phyloP scores from a whole-genome alignment of 2,797 vertebrate species.

The Sebastolobus alascanus region DNA sequence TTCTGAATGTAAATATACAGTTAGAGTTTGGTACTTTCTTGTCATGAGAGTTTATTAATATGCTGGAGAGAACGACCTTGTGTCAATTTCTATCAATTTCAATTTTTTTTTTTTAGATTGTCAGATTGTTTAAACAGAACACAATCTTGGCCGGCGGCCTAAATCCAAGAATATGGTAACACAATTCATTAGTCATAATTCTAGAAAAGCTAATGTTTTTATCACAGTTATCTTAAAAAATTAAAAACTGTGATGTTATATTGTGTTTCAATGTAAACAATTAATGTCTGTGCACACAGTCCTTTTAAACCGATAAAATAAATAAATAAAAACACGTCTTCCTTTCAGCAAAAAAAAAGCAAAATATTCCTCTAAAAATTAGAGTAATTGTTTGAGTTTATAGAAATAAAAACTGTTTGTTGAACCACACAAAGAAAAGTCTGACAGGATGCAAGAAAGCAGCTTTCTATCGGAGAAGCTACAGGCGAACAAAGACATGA shows the following conservation, averaged over 20 bases:
- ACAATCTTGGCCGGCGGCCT: not conserved
- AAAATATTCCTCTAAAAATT: not conserved
- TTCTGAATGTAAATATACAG: not conserved
- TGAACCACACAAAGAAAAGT: not conserved
- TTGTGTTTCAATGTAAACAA: too few species aligned
- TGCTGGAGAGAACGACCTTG: not conserved
- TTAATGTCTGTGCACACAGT: too few species aligned
- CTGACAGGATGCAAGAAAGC: slow-evolving; percentile 23
- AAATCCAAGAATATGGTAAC: not conserved
- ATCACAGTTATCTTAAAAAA: too few species aligned
- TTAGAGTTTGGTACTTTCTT: not conserved
- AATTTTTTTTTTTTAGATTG: not conserved
- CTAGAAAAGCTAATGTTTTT: not conserved
- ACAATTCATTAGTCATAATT: not conserved
- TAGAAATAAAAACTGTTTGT: not conserved
- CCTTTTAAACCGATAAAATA: too few species aligned
- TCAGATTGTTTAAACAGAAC: not conserved
- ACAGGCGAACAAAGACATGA: slow-evolving; percentile 12
- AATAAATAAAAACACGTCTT: too few species aligned
- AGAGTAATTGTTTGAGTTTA: too few species aligned
- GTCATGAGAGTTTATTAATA: not conserved
- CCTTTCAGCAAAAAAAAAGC: not conserved
- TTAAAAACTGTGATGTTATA: too few species aligned
- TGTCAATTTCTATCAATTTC: not conserved
- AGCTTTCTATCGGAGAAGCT: slow-evolving; percentile 19